Percentiles rank a stretch among this genome's conserved stretches.
phyloP scores from a whole-genome alignment of 2,888 invertebrate genomes.

The Anoncus sp. region DNA sequence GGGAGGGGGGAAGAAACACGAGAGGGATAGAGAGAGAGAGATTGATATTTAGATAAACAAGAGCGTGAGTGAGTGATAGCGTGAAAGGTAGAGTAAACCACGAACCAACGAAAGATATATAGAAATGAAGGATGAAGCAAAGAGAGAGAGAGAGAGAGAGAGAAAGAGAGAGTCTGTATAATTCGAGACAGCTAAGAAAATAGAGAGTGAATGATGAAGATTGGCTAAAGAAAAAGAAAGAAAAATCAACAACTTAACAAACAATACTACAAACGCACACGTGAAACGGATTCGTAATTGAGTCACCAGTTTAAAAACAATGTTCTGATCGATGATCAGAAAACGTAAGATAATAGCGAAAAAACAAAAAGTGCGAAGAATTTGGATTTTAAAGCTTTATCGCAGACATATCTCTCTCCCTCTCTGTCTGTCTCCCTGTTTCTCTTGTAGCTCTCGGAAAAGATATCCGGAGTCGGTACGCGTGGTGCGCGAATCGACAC shows the following conservation, averaged over 20 bases:
- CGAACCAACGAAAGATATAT: too few relatives aligned
- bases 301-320: not conserved
- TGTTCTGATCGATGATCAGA: not conserved
- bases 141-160: slow-evolving; percentile 19
- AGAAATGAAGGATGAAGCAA: slow-evolving; percentile 4
- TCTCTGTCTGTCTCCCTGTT: not conserved
- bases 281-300: slow-evolving; percentile 6
- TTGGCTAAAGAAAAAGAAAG: not conserved
- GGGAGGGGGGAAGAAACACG: slow-evolving; percentile 5
- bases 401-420: not conserved
- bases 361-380: not conserved
- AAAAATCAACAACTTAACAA: not conserved
- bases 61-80: slow-evolving; percentile 54
- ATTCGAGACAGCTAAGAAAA: not conserved
- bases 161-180: slow-evolving; percentile 5
- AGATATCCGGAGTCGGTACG: slow-evolving; percentile 33
- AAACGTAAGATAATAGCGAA: not conserved
- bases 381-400: slow-evolving; percentile 8
- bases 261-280: slow-evolving; percentile 10
- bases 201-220: slow-evolving; percentile 4
- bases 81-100: too few relatives aligned
- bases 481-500: slow-evolving; percentile 72
- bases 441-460: slow-evolving; percentile 16
- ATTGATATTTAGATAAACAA: slow-evolving; percentile 56
- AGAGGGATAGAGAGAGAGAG: slow-evolving; percentile 19